Percentiles rank a stretch among this genome's conserved stretches.
Conservation (phyloP, 2,113 vertebrate species). For the Hystrix cristata region DNA sequence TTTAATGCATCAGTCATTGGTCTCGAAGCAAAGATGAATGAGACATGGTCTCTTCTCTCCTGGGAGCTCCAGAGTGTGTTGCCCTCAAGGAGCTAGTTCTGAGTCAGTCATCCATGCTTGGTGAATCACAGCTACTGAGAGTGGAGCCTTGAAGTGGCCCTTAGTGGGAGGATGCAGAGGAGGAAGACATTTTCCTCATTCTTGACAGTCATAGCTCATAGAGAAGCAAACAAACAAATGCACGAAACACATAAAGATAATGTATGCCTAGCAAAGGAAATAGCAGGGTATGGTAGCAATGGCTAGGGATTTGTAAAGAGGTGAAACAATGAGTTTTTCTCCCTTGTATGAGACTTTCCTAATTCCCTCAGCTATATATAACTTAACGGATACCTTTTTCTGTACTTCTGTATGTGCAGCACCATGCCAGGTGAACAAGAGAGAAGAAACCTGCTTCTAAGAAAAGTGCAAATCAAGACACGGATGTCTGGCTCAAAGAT, state of each 20-base stretch:
- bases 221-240: neutral
- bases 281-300: neutral
- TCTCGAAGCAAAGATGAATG: neutral
- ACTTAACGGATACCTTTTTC: neutral
- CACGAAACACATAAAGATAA: neutral
- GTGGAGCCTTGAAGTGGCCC: neutral
- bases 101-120: neutral
- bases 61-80: neutral
- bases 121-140: neutral
- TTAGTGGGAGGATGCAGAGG: neutral
- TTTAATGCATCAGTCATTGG: neutral
- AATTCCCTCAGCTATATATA: neutral
- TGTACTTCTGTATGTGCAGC: neutral
- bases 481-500: neutral
- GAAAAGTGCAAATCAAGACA: neutral
- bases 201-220: neutral
- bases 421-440: neutral
- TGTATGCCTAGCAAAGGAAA: neutral
- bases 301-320: neutral
- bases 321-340: neutral
- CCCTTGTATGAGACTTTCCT: neutral
- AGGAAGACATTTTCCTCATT: neutral
- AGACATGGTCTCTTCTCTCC: neutral
- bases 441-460: neutral
- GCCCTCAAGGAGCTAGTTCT: neutral